Conservation (phyloP, 2,113 vertebrate species). For the Eurystomus gularis region DNA sequence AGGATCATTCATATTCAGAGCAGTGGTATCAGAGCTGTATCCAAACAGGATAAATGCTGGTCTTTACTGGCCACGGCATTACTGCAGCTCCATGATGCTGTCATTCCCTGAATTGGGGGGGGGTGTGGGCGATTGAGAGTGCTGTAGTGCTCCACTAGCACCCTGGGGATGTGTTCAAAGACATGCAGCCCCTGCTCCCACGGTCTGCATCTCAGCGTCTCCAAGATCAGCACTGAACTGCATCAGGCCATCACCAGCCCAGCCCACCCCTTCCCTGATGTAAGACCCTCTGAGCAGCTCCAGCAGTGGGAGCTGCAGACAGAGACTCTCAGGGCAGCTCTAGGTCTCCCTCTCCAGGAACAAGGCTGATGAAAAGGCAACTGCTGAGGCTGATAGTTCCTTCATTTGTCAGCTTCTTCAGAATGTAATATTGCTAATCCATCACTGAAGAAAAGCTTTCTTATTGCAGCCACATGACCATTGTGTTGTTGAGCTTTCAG, state of each 20-base stretch:
- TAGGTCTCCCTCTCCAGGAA: background rate
- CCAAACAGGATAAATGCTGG: background rate
- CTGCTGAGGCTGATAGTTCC: background rate
- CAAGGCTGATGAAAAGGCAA: background rate
- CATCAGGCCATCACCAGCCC: background rate
- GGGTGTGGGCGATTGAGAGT: background rate
- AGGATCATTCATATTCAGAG: background rate
- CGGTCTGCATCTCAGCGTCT: accelerated
- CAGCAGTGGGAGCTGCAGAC: accelerated
- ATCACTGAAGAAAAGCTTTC: background rate
- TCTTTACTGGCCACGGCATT: background rate
- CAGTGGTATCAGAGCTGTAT: background rate
- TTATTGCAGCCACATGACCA: background rate
- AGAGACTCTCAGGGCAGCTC: background rate
- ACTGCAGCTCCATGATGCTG: background rate
- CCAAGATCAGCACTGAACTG: background rate
- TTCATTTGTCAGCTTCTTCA: background rate
- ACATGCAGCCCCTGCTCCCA: background rate
- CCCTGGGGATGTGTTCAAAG: background rate
- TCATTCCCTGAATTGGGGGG: background rate
- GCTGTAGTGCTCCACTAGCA: background rate
- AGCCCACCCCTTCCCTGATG: no score
- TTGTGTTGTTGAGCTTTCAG: background rate
- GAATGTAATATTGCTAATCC: background rate
- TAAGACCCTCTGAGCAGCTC: background rate